These are phyloP conservation scores for Scelioninae gen. 1 DNA, from an alignment of 2,888 invertebrate genomes.

Conservation along the genomic window DNA sequence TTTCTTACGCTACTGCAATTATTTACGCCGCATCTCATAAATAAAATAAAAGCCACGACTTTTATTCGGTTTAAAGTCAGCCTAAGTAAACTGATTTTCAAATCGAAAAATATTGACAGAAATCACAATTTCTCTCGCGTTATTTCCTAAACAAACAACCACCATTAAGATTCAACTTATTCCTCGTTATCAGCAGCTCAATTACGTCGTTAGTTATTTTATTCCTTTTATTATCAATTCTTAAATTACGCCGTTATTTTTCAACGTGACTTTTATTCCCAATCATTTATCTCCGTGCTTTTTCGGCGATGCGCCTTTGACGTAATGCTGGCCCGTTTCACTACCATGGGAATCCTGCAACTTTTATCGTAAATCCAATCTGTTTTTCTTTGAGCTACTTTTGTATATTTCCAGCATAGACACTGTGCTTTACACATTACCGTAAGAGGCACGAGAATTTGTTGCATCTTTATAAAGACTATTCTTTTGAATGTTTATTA, in stretches of 20 bases:
- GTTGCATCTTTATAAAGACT: slow-evolving; percentile 23
- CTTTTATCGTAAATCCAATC: slow-evolving; percentile 67
- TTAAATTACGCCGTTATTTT: slow-evolving; percentile 31
- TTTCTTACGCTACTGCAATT: slow-evolving; percentile 54
- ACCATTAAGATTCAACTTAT: neutral
- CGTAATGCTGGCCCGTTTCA: slow-evolving; percentile 49
- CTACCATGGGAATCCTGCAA: slow-evolving; percentile 28
- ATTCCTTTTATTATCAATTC: slow-evolving; percentile 6
- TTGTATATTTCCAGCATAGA: slow-evolving; percentile 41
- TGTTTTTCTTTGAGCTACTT: slow-evolving; percentile 63
- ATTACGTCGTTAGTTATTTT: neutral
- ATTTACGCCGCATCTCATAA: slow-evolving; percentile 73
- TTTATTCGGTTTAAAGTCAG: slow-evolving; percentile 79
- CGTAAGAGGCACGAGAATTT: slow-evolving; percentile 23
- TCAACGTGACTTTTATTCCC: slow-evolving; percentile 9
- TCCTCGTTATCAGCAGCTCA: neutral
- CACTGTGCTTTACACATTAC: slow-evolving; percentile 5
- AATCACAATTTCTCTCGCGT: slow-evolving; percentile 5
- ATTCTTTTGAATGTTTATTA: neutral
- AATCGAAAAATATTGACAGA: slow-evolving; percentile 49
- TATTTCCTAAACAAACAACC: slow-evolving; percentile 10
- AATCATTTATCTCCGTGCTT: slow-evolving; percentile 50
- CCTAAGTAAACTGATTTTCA: slow-evolving; percentile 70
- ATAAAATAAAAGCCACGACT: slow-evolving; percentile 77
- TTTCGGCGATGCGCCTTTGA: slow-evolving; percentile 44